Base-by-base conservation (phyloP, 2,888 invertebrate species). In the Balanococcus diminutus region DNA sequence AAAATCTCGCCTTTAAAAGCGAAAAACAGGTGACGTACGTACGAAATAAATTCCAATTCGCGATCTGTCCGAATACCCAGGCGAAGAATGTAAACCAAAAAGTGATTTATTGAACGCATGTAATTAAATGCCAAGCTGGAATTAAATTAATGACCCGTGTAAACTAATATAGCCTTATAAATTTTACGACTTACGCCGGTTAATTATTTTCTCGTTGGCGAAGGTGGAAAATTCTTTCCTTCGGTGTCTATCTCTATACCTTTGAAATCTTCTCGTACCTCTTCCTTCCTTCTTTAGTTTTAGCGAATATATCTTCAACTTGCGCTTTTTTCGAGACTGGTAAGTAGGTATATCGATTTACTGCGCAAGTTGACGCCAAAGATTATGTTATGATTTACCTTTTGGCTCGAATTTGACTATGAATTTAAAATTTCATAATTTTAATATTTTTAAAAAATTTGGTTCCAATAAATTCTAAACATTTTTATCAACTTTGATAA, bases 101-200 rank as follows among this genome's bases (percentile, higher is more conserved):
- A 67, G 75, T 75, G 75, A 75, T 75, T 75, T 75, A 75, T 75
- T 32, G 75, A 75, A 75, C 32, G 75, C 75, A 36, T 32, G 75
- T 75, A 75, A 75, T 75, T 75, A 75, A 75, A 75, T 75, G 75
- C 75, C 75, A 75, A 75, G 32, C 32, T 32, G 75, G 32, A 75
- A 75, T 32, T 75, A 75, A 75, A 75, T 75, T 75, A 75, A 75
- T 75, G 75, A 36, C 75, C 61, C 61, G 61, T 67, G 61, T 67
- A 67, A 67, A 67, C 61, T 67, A 67, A 67, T 67, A 25, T 67
- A 67, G 61, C 61, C 28, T 67, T 67, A 67, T 67, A 67, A 67
- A 67, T 67, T 67, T 14, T 67, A 67, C 51, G 61, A 67, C 61
- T 67, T 67, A 67, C 28, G 61, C 61, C 28, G 61, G 61, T 67